Percentiles rank a stretch among this genome's conserved stretches.
Evolutionary conservation across 2,888 invertebrate species (phyloP).

Genomic region (Aricia artaxerxes): DNA sequence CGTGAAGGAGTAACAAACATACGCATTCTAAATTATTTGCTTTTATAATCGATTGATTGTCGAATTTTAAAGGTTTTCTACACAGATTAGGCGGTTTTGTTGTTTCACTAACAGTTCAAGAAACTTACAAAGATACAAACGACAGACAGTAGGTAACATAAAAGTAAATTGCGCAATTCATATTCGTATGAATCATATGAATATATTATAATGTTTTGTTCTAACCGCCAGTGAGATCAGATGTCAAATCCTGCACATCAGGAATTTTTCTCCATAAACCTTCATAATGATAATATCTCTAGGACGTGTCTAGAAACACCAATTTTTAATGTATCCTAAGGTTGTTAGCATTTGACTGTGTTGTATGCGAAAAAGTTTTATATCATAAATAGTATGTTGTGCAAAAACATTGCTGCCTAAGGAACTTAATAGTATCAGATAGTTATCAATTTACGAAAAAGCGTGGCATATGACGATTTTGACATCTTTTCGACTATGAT

Average conservation of each 20-base stretch:
- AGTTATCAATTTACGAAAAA: too few species aligned
- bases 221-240: slow-evolving; percentile 49
- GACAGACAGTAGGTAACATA: background rate
- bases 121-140: background rate
- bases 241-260: slow-evolving; percentile 46
- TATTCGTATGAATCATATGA: slow-evolving; percentile 22
- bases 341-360: background rate
- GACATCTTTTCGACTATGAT: too few species aligned
- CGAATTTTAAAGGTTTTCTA: too few species aligned
- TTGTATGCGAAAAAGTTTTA: background rate
- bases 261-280: slow-evolving; percentile 43
- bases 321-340: slow-evolving; percentile 42
- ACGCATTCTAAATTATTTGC: too few species aligned
- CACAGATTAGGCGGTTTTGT: too few species aligned
- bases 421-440: too few species aligned
- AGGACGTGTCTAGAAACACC: slow-evolving; percentile 57
- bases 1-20: too few species aligned
- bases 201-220: slow-evolving; percentile 39
- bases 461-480: too few species aligned
- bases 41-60: too few species aligned
- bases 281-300: slow-evolving; percentile 52
- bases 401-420: background rate
- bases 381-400: background rate
- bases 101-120: background rate
- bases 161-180: slow-evolving; percentile 12